phyloP scores from a whole-genome alignment of 2,888 invertebrate genomes.

The Mechanitis mazaeus region DNA sequence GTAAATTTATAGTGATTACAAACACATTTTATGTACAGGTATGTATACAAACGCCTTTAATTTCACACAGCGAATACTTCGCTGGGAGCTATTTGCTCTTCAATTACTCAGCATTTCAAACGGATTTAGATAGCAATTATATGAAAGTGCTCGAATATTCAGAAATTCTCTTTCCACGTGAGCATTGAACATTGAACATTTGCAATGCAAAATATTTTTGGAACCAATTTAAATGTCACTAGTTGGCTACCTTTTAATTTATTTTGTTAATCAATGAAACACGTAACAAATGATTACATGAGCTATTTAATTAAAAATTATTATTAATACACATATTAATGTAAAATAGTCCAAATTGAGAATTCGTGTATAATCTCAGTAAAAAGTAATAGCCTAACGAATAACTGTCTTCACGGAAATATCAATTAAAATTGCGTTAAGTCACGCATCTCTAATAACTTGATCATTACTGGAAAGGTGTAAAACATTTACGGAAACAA shows the following conservation, averaged over 20 bases:
- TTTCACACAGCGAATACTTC: constrained; percentile 14
- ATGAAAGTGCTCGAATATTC: constrained; percentile 14
- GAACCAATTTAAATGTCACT: background rate
- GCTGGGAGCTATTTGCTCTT: constrained; percentile 17
- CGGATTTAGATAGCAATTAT: constrained; percentile 19
- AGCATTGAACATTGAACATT: constrained; percentile 2
- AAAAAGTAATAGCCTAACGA: background rate
- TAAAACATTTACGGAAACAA: constrained; percentile 38
- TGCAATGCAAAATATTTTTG: background rate
- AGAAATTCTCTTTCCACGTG: constrained; percentile 18
- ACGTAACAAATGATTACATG: too few relatives aligned
- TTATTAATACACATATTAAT: too few relatives aligned
- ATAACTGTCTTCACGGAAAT: constrained; percentile 7
- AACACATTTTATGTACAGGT: too few relatives aligned
- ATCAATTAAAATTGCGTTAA: constrained; percentile 18
- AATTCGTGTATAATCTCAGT: constrained; percentile 1
- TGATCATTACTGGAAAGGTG: constrained; percentile 28
- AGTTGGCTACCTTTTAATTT: too few relatives aligned
- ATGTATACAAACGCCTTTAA: constrained; percentile 7
- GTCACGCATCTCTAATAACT: constrained; percentile 20
- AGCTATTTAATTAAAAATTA: too few relatives aligned
- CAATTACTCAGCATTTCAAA: constrained; percentile 11
- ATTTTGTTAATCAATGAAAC: too few relatives aligned
- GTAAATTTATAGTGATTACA: too few relatives aligned
- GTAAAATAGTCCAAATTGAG: background rate